Evolutionary conservation across 2,113 vertebrate genomes (phyloP), one percentile per base, ranked within the genome.

Genomic region (Hippocampus zosterae): DNA sequence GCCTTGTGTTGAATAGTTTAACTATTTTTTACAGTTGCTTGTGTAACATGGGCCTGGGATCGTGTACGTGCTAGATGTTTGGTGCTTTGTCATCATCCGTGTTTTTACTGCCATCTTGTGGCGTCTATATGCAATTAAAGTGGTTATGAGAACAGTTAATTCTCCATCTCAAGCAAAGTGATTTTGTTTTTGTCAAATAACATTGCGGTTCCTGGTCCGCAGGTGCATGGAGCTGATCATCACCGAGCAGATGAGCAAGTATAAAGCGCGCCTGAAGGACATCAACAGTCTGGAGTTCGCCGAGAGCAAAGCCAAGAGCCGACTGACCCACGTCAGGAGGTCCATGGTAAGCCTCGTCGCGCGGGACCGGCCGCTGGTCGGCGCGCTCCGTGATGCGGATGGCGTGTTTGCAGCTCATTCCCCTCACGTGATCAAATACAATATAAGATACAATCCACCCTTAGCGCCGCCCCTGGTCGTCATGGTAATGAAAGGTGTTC

Each of bases 221-320:
- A 99, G 97, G 61, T 98, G 96, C 9, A 94, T 98, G 71, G 96
- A 99, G 80, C 88, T 99, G 82, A 94, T 99, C 68, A 93, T 98
- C 85, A 87, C 94, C 0, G 96, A 98, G 88, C 97, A 99, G 87
- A 97, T 98, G 95, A 95, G 94, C 90, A 99, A 99, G 83, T 99
- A 98, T 83, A 95, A 90, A 80, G 95, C 97, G 83, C 93, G 95
- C 48, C 93, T 99, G 68, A 97, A 97, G 90, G 97, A 99, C 86
- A 98, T 99, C 90, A 98, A 82, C 92, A 99, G 95, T 84, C 87
- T 99, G 86, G 96, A 99, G 91, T 98, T 98, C 42, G 97, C 96
- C 0, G 97, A 99, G 88, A 97, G 91, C 91, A 98, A 97, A 90
- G 97, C 97, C 77, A 98, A 96, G 87, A 98, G 92, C 78, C 91